Evolutionary conservation across 2,113 vertebrate genomes (phyloP).

Genomic region (Struthio camelus): DNA sequence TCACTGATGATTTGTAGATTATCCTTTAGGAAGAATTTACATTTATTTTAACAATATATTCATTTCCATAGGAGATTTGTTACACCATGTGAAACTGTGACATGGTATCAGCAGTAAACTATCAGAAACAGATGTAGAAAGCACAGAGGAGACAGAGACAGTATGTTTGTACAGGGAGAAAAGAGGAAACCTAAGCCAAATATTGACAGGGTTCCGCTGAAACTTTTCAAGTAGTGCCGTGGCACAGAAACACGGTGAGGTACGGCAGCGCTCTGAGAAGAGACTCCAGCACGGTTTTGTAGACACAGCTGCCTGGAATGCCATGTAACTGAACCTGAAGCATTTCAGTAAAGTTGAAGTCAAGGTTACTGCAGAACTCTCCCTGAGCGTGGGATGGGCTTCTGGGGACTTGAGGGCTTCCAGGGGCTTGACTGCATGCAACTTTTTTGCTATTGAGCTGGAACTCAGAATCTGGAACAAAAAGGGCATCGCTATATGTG

Average conservation of each 20-base stretch:
- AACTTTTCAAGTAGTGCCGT: not conserved
- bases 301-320: no score
- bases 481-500: fast-evolving
- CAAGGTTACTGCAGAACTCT: no score
- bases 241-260: not conserved
- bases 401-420: no score
- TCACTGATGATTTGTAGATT: no score
- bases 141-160: no score
- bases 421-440: not conserved
- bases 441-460: not conserved
- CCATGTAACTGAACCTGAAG: no score
- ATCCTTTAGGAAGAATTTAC: no score
- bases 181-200: not conserved
- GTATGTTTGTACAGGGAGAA: not conserved
- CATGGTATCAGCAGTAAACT: not conserved
- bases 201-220: not conserved
- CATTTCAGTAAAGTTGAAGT: no score
- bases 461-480: not conserved
- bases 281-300: not conserved
- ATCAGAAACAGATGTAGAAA: not conserved
- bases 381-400: no score
- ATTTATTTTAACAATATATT: no score
- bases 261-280: not conserved
- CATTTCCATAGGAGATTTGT: no score
- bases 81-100: no score